phyloP scores from a whole-genome alignment of 2,113 vertebrate species.

The Bettongia penicillata region DNA sequence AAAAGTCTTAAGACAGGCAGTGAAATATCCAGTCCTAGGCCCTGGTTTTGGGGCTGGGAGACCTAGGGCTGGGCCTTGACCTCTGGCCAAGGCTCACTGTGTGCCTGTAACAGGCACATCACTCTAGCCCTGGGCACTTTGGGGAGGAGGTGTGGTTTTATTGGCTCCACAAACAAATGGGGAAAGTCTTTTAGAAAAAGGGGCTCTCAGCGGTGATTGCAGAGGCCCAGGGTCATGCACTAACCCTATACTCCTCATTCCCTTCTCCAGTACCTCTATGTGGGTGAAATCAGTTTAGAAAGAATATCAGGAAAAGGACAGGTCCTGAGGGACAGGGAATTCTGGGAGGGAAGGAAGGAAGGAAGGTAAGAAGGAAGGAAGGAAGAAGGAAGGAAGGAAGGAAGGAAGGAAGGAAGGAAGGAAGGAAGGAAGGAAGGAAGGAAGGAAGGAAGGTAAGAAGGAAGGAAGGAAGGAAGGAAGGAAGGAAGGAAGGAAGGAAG shows the following conservation, averaged over 20 bases:
- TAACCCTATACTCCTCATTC: not conserved
- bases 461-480: not conserved
- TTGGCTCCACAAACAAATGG: not conserved
- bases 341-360: not conserved
- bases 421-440: not conserved
- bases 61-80: not conserved
- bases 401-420: not conserved
- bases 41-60: not conserved
- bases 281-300: not conserved
- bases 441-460: not conserved
- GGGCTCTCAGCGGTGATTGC: not conserved
- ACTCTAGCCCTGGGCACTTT: not conserved
- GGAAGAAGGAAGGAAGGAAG: not conserved
- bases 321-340: not conserved
- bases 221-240: not conserved
- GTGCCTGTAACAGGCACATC: not conserved
- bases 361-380: not conserved
- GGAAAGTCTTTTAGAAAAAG: not conserved
- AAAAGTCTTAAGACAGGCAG: not conserved
- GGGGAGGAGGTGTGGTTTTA: not conserved
- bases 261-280: not conserved
- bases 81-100: not conserved
- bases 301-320: not conserved
- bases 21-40: not conserved
- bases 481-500: too few species aligned